Conservation (phyloP, 1,140 invertebrate genomes). For the Semibalanus balanoides region DNA sequence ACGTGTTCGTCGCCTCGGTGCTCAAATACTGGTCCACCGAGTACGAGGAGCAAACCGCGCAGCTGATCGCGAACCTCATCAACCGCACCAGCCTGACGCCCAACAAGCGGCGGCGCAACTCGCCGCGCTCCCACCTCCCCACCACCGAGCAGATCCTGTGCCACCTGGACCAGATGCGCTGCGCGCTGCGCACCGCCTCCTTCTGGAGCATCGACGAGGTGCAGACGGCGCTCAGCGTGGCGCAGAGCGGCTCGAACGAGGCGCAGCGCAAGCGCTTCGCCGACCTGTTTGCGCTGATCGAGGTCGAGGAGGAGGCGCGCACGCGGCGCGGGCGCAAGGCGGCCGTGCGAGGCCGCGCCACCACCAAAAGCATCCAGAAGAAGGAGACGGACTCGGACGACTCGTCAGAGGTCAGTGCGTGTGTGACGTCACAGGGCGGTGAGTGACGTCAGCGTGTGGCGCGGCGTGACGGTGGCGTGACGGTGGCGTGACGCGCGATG, state of each 20-base stretch:
- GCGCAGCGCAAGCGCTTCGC: conserved; percentile 73
- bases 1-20: conserved; percentile 46
- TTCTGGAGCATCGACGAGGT: conserved; percentile 67
- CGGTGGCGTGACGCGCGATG: neutral
- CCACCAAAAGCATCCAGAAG: neutral
- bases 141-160: conserved; percentile 66
- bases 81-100: conserved; percentile 46
- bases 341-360: neutral
- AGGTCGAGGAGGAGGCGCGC: conserved; percentile 56
- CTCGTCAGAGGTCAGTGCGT: neutral
- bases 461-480: neutral
- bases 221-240: conserved; percentile 61
- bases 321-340: conserved; percentile 2
- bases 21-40: conserved; percentile 85
- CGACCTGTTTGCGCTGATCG: conserved; percentile 77
- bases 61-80: conserved; percentile 52
- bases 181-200: conserved; percentile 40
- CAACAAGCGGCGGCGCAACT: conserved; percentile 70
- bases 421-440: neutral
- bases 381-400: neutral
- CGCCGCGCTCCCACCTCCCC: conserved; percentile 33
- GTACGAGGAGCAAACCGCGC: conserved; percentile 75
- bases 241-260: conserved; percentile 51
- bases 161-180: conserved; percentile 79
- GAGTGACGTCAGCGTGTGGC: neutral